Evolutionary conservation across 2,113 vertebrate species (phyloP), one percentile per base, ranked within the genome.

Genomic region (Eublepharis macularius): DNA sequence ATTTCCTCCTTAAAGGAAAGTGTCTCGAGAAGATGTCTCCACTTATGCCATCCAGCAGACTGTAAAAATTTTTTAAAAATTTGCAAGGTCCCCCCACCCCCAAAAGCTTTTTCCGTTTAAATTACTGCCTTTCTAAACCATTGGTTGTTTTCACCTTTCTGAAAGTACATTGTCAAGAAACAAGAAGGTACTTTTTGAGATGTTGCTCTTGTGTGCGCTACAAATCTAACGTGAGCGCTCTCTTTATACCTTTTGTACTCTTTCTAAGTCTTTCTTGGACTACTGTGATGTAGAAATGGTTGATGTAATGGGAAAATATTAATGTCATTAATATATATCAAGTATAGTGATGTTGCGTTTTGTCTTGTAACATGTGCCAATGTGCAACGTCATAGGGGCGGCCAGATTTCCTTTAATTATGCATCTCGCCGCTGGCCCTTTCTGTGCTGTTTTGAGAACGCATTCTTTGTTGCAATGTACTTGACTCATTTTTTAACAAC

Each of bases 61-160:
- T 92, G 82, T 93, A 89, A 94, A 93, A 91, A n/a, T n/a, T n/a
- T 82, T 73, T 51, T 7, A 29, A 82, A 78, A 86, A 92, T 86
- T 89, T 92, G 68, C 39, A 83, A 75, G 51, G 87, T 94, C 93
- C 36, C 57, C 60, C 24, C 49, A 24, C 60, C 24, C 60, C 87
- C 36, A 89, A 92, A 88, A 93, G 49, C 49, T 73, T 88, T 49
- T 90, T 63, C 24, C 70, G 73, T 63, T 70, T 86, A 76, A 92
- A 82, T 95, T 91, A 82, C 51, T 47, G 1, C 54, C 80, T 88
- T 95, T 94, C 87, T 89, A 73, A 92, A 92, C 21, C 65, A 47
- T 19, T 87, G 43, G 45, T 83, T 90, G 47, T 87, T 93, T 90
- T 93, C 85, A 88, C 47, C 43, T 39, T 79, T 36, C 57, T 90